Conservation (phyloP, 1,140 invertebrate genomes). For the Portunus trituberculatus region DNA sequence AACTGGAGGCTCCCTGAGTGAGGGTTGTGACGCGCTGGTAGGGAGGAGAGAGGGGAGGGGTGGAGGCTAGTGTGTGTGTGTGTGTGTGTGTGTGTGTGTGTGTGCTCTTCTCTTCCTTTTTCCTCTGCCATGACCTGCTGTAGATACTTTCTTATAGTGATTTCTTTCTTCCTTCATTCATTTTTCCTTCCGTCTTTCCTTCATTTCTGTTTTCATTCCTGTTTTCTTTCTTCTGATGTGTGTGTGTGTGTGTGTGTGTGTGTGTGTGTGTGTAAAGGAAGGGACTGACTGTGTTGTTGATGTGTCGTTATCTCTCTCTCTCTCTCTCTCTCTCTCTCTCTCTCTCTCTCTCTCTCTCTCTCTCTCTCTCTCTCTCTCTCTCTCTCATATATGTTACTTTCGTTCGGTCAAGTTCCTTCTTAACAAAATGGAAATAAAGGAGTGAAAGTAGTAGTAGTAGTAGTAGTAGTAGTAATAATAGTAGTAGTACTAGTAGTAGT, state of each 20-base stretch:
- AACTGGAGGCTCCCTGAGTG: not conserved
- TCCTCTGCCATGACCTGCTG: not conserved
- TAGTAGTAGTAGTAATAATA: too few relatives aligned
- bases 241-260: conserved; percentile 16
- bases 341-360: too few relatives aligned
- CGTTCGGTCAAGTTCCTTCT: too few relatives aligned
- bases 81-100: conserved; percentile 3
- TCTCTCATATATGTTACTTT: too few relatives aligned
- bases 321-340: not conserved
- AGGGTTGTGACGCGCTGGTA: not conserved
- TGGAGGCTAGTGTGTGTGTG: not conserved
- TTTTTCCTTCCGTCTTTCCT: not conserved
- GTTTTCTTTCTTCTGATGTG: not conserved
- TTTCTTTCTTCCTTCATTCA: not conserved
- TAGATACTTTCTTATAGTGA: too few relatives aligned
- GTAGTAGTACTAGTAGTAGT: too few relatives aligned
- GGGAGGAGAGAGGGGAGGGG: not conserved
- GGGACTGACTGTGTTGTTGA: too few relatives aligned
- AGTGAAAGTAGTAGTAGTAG: too few relatives aligned
- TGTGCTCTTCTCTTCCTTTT: not conserved
- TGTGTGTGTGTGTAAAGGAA: too few relatives aligned
- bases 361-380: too few relatives aligned
- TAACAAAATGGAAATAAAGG: too few relatives aligned
- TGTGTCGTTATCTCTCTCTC: not conserved
- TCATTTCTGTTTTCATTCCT: not conserved